Percentiles rank a stretch among this genome's conserved stretches.
phyloP scores from a whole-genome alignment of 2,888 invertebrate species.

The Dioctria linearis region DNA sequence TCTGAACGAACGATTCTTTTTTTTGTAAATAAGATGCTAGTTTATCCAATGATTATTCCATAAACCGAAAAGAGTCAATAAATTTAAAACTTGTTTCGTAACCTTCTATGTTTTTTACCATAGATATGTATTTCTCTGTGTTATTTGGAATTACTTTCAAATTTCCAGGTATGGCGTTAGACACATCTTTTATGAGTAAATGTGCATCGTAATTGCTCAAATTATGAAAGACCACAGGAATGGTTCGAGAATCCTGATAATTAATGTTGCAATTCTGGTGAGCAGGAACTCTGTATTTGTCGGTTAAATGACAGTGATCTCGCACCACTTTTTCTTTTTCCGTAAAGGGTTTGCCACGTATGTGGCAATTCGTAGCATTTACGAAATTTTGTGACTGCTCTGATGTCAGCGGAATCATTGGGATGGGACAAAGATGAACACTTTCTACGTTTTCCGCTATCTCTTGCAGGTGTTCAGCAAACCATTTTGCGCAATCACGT shows the following conservation, averaged over 20 bases:
- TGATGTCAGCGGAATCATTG: too few relatives aligned
- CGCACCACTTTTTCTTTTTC: slow-evolving; percentile 14
- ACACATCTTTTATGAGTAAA: slow-evolving; percentile 31
- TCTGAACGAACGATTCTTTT: slow-evolving; percentile 9
- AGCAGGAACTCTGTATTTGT: slow-evolving; percentile 17
- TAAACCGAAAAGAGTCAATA: too few relatives aligned
- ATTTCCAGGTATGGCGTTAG: slow-evolving; percentile 6
- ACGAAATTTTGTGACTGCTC: too few relatives aligned
- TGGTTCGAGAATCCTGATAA: slow-evolving; percentile 2
- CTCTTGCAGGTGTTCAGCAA: too few relatives aligned
- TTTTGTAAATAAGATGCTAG: slow-evolving; percentile 18
- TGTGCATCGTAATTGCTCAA: slow-evolving; percentile 29
- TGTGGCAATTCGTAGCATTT: not conserved
- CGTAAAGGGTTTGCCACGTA: slow-evolving; percentile 18
- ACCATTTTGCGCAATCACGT: too few relatives aligned
- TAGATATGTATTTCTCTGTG: too few relatives aligned
- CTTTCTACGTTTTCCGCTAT: too few relatives aligned
- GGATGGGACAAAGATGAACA: too few relatives aligned
- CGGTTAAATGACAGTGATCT: not conserved
- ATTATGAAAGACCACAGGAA: not conserved
- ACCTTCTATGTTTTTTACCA: too few relatives aligned
- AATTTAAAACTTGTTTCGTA: too few relatives aligned
- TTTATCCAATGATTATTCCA: not conserved
- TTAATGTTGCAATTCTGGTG: slow-evolving; percentile 34
- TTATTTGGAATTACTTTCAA: slow-evolving; percentile 26